These are phyloP conservation scores for Dendrolimus kikuchii DNA, from an alignment of 1,140 invertebrate species.

Conservation along the genomic window DNA sequence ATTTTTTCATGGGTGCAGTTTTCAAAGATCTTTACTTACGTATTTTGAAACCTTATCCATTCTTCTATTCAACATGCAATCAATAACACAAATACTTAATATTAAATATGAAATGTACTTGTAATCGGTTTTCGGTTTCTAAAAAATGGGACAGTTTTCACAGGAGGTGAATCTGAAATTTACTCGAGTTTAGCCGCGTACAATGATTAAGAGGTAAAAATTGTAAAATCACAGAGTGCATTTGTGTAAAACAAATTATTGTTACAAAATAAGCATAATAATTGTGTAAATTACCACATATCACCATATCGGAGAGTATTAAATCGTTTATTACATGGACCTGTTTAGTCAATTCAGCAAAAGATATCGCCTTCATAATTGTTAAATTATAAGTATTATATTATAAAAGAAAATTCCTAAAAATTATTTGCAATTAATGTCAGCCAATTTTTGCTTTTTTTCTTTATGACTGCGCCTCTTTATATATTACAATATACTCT, in stretches of 20 bases:
- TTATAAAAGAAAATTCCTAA: not conserved
- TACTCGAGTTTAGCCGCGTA: too few relatives aligned
- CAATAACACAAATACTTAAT: too few relatives aligned
- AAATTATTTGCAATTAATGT: too few relatives aligned
- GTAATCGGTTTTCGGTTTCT: not conserved
- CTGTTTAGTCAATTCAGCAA: constrained; percentile 40
- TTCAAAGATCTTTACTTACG: too few relatives aligned
- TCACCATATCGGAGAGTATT: constrained; percentile 38
- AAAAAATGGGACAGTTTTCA: not conserved
- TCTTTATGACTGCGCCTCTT: too few relatives aligned
- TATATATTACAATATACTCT: too few relatives aligned
- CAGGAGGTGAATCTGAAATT: too few relatives aligned
- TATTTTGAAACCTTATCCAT: too few relatives aligned
- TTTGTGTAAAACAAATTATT: not conserved
- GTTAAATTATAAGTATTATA: not conserved
- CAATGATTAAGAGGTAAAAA: too few relatives aligned
- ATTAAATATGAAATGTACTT: constrained; percentile 2
- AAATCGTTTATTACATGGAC: constrained; percentile 42
- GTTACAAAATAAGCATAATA: constrained; percentile 4
- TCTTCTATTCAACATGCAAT: too few relatives aligned
- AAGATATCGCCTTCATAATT: constrained; percentile 19
- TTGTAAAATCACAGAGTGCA: not conserved
- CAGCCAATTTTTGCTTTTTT: too few relatives aligned
- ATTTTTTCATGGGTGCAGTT: too few relatives aligned
- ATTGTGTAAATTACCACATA: constrained; percentile 20